Base-by-base conservation (phyloP, 1,140 invertebrate genomes). In the Drosophila melanica region DNA sequence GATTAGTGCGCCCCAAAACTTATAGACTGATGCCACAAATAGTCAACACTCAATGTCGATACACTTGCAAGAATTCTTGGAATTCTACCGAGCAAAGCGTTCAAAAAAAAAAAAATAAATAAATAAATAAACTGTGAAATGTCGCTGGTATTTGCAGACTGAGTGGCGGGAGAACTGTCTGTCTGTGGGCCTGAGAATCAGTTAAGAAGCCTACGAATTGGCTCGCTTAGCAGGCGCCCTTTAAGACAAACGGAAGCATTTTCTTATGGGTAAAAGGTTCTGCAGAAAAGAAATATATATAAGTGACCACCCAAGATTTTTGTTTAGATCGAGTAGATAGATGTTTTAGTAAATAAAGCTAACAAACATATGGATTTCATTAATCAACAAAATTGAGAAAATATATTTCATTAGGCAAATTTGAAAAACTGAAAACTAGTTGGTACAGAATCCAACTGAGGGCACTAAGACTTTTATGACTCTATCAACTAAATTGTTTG, bases 1-100 rank as follows among this genome's bases (percentile, higher is more conserved):
- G 75, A 81, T 90, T 90, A 81, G 75, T 90, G 78, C 77, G 75
- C 70, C 66, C 67, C 54, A 71, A 85, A 78, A 86, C 54, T 51
- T 23, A 47, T 70, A 16, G n/a, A 35, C 27, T 20, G 27, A 8
- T 57, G 35, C 54, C 66, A 37, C 58, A 53, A 69, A 54, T 37
- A 48, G n/a, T 23, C 37, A 45, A 42, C 62, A 27, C 41, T 12
- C 20, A 23, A 23, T 23, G 20, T 9, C 42, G 68, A 70, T 70
- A 70, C 60, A 71, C 48, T 69, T 57, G 42, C 48, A 2, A 76
- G 75, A 86, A 85, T 86, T 87, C 81, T 58, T 48, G 70, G 82
- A 86, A 86, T 81, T 79, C 48, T 48, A 12, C 66, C 35, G 50
- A 42, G 77, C 50, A 75, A 79, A 70, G 48, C 20, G 4, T 64